Evolutionary conservation across 2,797 vertebrate species (phyloP), one percentile per base, ranked within the genome.

Genomic region (Dallia pectoralis): DNA sequence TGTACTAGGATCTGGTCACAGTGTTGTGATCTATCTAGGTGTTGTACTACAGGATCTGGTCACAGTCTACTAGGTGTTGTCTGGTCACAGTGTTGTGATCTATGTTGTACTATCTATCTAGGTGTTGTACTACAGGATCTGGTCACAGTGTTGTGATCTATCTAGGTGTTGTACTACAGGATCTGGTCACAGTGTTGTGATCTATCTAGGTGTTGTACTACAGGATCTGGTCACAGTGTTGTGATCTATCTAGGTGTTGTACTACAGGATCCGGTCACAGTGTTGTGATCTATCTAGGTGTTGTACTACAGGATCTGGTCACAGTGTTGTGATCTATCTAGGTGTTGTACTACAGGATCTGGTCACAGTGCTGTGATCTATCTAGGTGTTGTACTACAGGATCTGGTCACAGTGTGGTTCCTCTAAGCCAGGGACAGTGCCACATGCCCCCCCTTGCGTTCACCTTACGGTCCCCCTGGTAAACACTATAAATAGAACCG

Each of bases 401-500:
- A 16, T 64, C 62, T 32, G 62, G 40, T 44, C 40, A 22, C 65
- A 67, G 65, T 44, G 33, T 25, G 62, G 62, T 30, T 84, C 86
- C 83, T 84, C 77, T 91, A 89, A 91, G 90, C 88, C 83, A 74
- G 62, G 72, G 74, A 80, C 82, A 78, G 73, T 78, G 33, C 64
- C 86, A 81, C 83, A 80, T 85, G 84, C 86, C 84, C 76, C 65
- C 81, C 30, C 48, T 49, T 18, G 27, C 14, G 68, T 22, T 68
- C 67, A 27, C 53, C 71, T 77, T 65, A 74, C 33, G 81, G 87
- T 84, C 78, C 87, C 85, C 84, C 88, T 87, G 86, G 80, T 81
- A 84, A 84, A 68, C 71, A 74, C 86, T 86, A 87, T 87, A 87
- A 83, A 89, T 83, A 88, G 67, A 75, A 69, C 51, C 66, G 61